Evolutionary conservation across 2,888 invertebrate species (phyloP), one percentile per base, ranked within the genome.

Genomic region (Elysia crispata): DNA sequence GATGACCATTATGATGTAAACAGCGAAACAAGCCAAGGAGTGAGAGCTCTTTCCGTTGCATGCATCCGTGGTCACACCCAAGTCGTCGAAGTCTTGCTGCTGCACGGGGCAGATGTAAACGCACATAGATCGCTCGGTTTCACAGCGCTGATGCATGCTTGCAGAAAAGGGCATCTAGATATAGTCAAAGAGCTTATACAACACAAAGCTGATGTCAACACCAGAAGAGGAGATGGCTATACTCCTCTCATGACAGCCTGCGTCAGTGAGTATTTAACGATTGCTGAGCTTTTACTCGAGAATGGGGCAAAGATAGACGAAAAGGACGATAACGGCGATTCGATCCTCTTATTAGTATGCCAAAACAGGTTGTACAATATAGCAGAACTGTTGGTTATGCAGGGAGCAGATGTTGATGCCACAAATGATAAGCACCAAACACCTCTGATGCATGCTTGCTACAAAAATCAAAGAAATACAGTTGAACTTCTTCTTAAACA

Each of bases 171-270:
- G 73, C 86, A 87, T 50, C 76, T 86, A 0, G 69, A 80, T 6
- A 81, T 83, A 25, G 87, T 87, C 13, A 82, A 83, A n/a, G 79
- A 84, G 81, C 79, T 88, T 25, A 85, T 87, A 6, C 85, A 86
- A 23, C 79, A 83, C 72, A 88, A 88, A 11, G 87, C 87, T 13
- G 85, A 86, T 41, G 83, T 88, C 20, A 86, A 87, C 41, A 85
- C 85, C 70, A 81, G 81, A 0, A 86, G 87, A 69, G 84, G 82
- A 31, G 82, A 83, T 50, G 85, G 85, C 75, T 86, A 81, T 75
- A 87, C 89, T 20, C 85, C 87, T 5, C 81, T 89, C 11, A 87
- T 88, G 78, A 78, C 83, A 20, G 87, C 87, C 11, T 85, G 85
- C 11, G 66, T 82, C 11, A 54, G 81, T n/a, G 82, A 83, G 11